Percentiles rank a stretch among this genome's conserved stretches.
Evolutionary conservation across 2,888 invertebrate genomes (phyloP).

Genomic region (Ichneumoninae sp.): DNA sequence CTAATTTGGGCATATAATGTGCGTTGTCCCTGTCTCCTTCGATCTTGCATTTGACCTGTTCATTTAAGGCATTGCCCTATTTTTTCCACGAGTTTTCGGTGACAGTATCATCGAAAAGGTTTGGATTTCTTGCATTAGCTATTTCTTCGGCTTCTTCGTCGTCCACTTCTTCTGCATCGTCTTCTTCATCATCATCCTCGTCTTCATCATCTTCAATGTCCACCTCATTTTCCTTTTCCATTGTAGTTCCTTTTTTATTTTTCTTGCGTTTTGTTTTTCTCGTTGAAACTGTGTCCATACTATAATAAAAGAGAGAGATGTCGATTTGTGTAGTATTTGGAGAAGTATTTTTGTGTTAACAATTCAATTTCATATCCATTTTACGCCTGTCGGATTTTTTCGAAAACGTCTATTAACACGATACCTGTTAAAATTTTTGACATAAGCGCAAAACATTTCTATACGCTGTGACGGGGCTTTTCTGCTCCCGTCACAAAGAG

Average conservation of each 20-base stretch:
- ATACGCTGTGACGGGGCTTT: too few species aligned
- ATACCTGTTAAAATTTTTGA: too few species aligned
- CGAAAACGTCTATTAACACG: too few species aligned
- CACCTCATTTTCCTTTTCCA: background rate
- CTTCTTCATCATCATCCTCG: background rate
- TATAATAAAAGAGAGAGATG: background rate
- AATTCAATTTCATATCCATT: too few species aligned
- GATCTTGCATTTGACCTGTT: constrained; percentile 4
- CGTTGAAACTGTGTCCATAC: constrained; percentile 2
- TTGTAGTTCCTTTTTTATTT: constrained; percentile 1
- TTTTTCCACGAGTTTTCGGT: constrained; percentile 1
- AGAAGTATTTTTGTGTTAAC: background rate
- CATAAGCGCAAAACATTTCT: too few species aligned
- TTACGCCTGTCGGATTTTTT: too few species aligned
- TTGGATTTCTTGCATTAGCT: constrained; percentile 9
- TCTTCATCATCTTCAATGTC: background rate
- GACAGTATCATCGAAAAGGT: background rate
- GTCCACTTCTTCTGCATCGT: background rate
- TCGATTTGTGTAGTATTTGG: background rate
- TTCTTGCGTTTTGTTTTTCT: background rate
- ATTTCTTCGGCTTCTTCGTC: background rate
- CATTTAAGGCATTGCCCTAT: background rate
- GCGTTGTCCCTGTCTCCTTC: constrained; percentile 22
- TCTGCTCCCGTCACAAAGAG: too few species aligned
- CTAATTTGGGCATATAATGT: constrained; percentile 20